Evolutionary conservation across 2,113 vertebrate genomes (phyloP), one percentile per base, ranked within the genome.

Genomic region (Herpailurus yagouaroundi): DNA sequence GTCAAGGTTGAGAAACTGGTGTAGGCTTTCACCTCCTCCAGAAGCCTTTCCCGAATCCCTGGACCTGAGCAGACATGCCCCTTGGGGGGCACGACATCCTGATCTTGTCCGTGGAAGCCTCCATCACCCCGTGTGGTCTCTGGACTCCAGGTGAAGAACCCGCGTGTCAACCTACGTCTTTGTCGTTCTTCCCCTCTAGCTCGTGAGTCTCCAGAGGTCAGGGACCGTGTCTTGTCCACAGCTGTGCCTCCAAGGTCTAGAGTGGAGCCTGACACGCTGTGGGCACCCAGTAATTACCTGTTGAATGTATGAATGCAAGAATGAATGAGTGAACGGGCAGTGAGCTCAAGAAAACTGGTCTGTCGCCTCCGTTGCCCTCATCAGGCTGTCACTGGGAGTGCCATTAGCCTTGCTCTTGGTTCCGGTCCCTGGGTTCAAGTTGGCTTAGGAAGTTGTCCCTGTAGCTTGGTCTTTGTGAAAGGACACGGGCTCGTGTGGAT

Each of bases 161-260:
- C 1, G 0, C 1, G 3, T 10, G 5, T 38, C 27, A 7, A 21
- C 19, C 50, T 13, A 5, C 3, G 1, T 29, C 79, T 92, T 80
- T 52, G 45, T 81, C 50, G 48, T 52, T 33, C 15, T 91, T 81
- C 3, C n/a, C 50, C 36, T 68, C 63, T 6, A 66, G n/a, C 14
- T n/a, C 50, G 25, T 1, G 31, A 66, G 21, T 41, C 15, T 15
- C 23, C 27, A 19, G 81, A 74, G 18, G 48, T 45, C 27, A 76
- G 71, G 38, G 80, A 23, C 48, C 38, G 1, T 16, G 16, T 52
- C 29, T 57, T 14, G 6, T n/a, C 81, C 60, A 23, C 21, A 31
- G 18, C 14, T 18, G 5, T 4, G 12, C 63, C 88, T 79, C 45
- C 27, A 41, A n/a, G 23, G 25, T 71, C 33, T 14, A 3, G 13